These are phyloP conservation scores for Torymus auratus DNA, from an alignment of 2,888 invertebrate species.

Conservation along the genomic window DNA sequence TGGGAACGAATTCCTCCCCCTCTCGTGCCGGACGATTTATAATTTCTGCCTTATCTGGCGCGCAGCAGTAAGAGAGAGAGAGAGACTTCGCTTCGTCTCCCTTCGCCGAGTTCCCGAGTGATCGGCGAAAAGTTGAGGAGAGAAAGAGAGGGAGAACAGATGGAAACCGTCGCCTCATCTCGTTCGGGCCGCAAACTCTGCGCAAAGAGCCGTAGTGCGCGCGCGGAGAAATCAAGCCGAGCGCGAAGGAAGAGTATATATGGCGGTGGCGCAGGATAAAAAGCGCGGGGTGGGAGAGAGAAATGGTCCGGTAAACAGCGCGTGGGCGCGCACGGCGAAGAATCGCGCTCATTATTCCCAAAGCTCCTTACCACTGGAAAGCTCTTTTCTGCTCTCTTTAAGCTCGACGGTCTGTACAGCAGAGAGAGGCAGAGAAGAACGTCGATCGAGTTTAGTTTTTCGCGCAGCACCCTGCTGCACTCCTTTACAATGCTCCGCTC, in stretches of 20 bases:
- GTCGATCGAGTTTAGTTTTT: constrained; percentile 29
- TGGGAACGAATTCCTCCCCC: too few species aligned
- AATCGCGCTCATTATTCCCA: constrained; percentile 45
- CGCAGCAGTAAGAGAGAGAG: neutral
- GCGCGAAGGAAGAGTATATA: too few species aligned
- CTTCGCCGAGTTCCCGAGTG: too few species aligned
- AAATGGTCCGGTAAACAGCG: constrained; percentile 33
- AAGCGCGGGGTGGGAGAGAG: constrained; percentile 20
- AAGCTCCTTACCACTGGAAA: constrained; percentile 27
- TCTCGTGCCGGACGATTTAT: constrained; percentile 22
- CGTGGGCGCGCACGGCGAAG: neutral
- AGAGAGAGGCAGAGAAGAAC: neutral
- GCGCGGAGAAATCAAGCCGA: too few species aligned
- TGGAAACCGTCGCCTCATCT: neutral
- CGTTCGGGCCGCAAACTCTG: neutral
- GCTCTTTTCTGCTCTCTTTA: constrained; percentile 8
- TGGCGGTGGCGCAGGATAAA: neutral
- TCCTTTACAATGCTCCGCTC: too few species aligned
- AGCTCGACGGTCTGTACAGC: too few species aligned
- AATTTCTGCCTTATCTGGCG: constrained; percentile 38
- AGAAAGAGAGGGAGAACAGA: neutral
- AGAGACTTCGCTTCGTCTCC: neutral
- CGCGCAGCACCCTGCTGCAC: neutral
- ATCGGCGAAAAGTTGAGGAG: too few species aligned
- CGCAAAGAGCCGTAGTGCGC: neutral